Evolutionary conservation across 2,797 vertebrate species (phyloP).

Genomic region (Argya squamiceps): DNA sequence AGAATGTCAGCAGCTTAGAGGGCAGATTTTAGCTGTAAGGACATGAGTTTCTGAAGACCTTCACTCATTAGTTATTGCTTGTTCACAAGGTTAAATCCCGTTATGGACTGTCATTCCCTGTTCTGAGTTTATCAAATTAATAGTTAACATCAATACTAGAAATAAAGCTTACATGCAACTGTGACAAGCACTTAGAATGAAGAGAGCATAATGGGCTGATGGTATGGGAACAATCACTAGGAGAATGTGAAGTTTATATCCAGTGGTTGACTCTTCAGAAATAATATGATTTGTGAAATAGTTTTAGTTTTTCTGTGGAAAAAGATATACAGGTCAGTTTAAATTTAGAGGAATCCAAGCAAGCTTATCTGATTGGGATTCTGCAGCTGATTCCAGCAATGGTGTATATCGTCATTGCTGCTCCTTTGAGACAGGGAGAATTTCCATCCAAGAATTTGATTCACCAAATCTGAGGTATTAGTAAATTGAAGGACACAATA

Average conservation of each 20-base stretch:
- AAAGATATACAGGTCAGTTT: background rate
- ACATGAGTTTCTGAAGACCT: background rate
- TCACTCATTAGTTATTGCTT: background rate
- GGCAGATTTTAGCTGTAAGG: background rate
- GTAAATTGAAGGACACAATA: background rate
- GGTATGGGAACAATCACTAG: background rate
- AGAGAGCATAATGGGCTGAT: background rate
- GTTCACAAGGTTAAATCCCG: background rate
- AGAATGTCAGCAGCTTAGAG: conserved; percentile 22
- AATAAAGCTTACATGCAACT: background rate
- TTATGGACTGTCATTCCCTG: background rate
- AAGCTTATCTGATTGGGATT: background rate
- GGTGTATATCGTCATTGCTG: background rate
- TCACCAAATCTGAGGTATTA: background rate
- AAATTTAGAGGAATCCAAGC: background rate
- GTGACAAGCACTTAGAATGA: background rate
- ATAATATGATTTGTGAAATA: background rate
- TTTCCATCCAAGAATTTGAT: background rate
- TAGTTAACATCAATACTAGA: background rate
- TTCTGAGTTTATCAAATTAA: conserved; percentile 8
- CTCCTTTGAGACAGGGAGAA: background rate
- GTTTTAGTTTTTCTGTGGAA: background rate
- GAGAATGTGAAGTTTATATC: background rate
- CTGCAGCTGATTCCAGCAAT: background rate
- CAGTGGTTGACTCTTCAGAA: background rate